phyloP scores from a whole-genome alignment of 2,888 invertebrate genomes.

The Trissolcus brochymenae region DNA sequence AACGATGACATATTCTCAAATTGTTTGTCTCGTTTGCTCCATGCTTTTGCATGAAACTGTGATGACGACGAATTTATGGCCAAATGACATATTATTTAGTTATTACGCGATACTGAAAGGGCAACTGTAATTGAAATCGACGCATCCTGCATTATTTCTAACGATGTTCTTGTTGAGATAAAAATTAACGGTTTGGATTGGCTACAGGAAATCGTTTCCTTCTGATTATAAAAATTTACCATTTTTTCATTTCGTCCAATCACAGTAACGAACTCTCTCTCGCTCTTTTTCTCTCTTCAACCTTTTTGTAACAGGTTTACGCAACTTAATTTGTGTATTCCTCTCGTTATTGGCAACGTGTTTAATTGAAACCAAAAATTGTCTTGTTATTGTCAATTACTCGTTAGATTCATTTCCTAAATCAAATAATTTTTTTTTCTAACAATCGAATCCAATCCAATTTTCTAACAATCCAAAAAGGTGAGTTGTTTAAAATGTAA shows the following conservation, averaged over 20 bases:
- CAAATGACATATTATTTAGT: slow-evolving; percentile 52
- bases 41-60: slow-evolving; percentile 40
- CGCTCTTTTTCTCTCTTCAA: slow-evolving; percentile 3
- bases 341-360: too few relatives aligned
- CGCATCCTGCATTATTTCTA: slow-evolving; percentile 49
- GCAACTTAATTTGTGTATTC: not conserved
- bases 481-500: too few relatives aligned
- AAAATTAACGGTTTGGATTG: slow-evolving; percentile 32
- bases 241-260: slow-evolving; percentile 6
- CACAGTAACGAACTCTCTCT: not conserved
- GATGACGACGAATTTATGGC: slow-evolving; percentile 37
- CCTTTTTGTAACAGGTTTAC: slow-evolving; percentile 1
- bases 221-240: slow-evolving; percentile 17
- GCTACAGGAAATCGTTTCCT: slow-evolving; percentile 12
- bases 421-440: too few relatives aligned
- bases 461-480: too few relatives aligned
- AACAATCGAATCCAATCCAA: too few relatives aligned
- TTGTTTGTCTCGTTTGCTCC: slow-evolving; percentile 36
- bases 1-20: slow-evolving; percentile 37
- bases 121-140: slow-evolving; percentile 37
- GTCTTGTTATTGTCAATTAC: not conserved
- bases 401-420: too few relatives aligned
- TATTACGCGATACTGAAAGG: slow-evolving; percentile 42
- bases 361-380: slow-evolving; percentile 3
- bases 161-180: slow-evolving; percentile 46